Base-by-base conservation (phyloP, 2,888 invertebrate genomes). In the Sisyra terminalis region DNA sequence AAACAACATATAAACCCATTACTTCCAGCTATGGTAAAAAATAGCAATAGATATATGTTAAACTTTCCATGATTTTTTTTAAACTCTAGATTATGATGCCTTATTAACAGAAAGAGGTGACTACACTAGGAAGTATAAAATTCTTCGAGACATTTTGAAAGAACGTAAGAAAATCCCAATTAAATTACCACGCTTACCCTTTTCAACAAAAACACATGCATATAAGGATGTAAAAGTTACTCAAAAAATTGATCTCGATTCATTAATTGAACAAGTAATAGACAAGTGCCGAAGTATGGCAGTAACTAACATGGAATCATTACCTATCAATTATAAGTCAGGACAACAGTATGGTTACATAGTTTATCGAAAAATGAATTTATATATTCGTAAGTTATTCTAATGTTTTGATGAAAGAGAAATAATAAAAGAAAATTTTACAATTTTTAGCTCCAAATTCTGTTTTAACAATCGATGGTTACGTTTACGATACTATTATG, bases 41-140 rank as follows among this genome's bases (percentile, higher is more conserved):
- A n/a, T n/a, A n/a, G n/a, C n/a, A n/a, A n/a, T n/a, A n/a, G n/a
- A n/a, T n/a, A n/a, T n/a, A n/a, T n/a, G n/a, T n/a, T n/a, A n/a
- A n/a, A n/a, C n/a, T n/a, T n/a, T n/a, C n/a, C n/a, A n/a, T n/a
- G n/a, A n/a, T n/a, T n/a, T n/a, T n/a, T n/a, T n/a, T 24, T 35
- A 15, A 13, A 29, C 37, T 37, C 11, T 30, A 43, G 93, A 94
- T 59, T 94, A 92, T 55, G 88, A 93, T 57, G 83, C 92, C 1
- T 92, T 92, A 0, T 63, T 96, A 48, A 73, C 70, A 11, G 94
- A 94, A 63, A 80, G 86, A 42, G 93, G 93, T 2, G 90, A 92
- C 63, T 78, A 83, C 1, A 90, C 89, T 0, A 65, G 70, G 1
- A 93, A 93, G 63, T 94, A 86, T 63, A 71, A 67, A 48, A 69